Base-by-base conservation (phyloP, 2,797 vertebrate species). In the Lerista edwardsae region DNA sequence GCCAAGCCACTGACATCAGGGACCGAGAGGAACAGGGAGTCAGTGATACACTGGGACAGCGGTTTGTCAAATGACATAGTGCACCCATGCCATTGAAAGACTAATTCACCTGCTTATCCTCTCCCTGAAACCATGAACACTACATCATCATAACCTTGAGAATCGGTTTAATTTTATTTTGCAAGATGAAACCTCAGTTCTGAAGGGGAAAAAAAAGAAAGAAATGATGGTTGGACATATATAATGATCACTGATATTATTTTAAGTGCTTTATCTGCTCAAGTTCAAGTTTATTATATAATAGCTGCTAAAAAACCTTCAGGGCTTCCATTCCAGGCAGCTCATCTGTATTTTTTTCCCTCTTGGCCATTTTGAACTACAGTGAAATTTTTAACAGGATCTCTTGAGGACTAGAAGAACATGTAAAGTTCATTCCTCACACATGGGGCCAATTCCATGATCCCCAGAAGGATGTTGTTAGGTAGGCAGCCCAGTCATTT, bases 371-470 rank as follows among this genome's bases (percentile, higher is more conserved):
- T 93, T 75, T 85, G 79, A 91, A 86, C 39, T 80, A 75, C 39
- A 65, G 71, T 83, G 68, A 87, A 87, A 88, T 91, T 93, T 68
- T 92, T 94, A 92, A 86, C 87, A 91, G 85, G 23, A 21, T 92
- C 91, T 92, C 91, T 80, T 72, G 93, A 88, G 91, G 89, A 84
- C 79, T 74, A 82, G 69, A 89, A 80, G 29, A 83, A 27, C 75
- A 75, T 62, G 59, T 82, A 89, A 91, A 89, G 65, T 94, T 94
- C 75, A 91, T 27, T 87, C 88, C 4, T 34, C 84, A 79, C 80
- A 39, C 31, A 3, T 9, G n/a, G 80, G 73, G 80, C 65, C 84
- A 87, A 89, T 90, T 90, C 79, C 84, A 76, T 59, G 79, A 78
- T 91, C 31, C 88, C 86, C 57, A 80, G 71, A 91, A 91, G 76